Base-by-base conservation (phyloP, 1,140 invertebrate species). In the Capitella teleta region DNA sequence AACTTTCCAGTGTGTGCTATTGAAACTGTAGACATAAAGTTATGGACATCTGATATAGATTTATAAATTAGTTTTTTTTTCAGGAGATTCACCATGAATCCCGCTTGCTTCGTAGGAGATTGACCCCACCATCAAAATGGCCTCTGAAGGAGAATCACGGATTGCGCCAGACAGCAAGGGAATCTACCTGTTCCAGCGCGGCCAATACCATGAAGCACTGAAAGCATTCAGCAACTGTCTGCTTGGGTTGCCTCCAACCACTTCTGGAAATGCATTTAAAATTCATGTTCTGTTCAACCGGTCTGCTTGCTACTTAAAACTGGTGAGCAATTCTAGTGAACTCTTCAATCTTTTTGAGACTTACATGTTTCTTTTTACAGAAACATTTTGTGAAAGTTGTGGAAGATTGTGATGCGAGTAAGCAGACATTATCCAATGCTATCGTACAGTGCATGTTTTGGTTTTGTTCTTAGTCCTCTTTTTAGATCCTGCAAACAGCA, bases 391-490 rank as follows among this genome's bases (percentile, higher is more conserved):
- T 40, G 41, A 54, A 55, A 26, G 60, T 56, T 34, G 38, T 61
- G 49, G 55, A 54, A 43, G 54, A 53, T 43, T 60, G 55, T 52
- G 52, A 61, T 43, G 49, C 34, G 53, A 52, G 56, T 58, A 53
- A 49, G 52, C 4, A 12, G 16, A 51, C 14, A 19, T 19, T 24
- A 45, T 14, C 14, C 12, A 6, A 8, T 26, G 14, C 0, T 24
- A 3, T 12, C 12, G 12, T 45, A 25, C 16, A 18, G 36, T 34
- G 24, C 24, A 43, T 43, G 18, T 5, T 19, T 21, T 40, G 2
- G n/a, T 48, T 47, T 42, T 47, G 24, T 38, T 53, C 56, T 34
- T 41, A 68, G 66, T 55, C 51, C 51, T 68, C 28, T 36, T 47
- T 14, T 34, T 28, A 18, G 52, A 56, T 52, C 51, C 53, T 28